These are phyloP conservation scores for Hydrozoanthus gracilis DNA, from an alignment of 92 coral and sea anemone genomes.

Conservation along the genomic window DNA sequence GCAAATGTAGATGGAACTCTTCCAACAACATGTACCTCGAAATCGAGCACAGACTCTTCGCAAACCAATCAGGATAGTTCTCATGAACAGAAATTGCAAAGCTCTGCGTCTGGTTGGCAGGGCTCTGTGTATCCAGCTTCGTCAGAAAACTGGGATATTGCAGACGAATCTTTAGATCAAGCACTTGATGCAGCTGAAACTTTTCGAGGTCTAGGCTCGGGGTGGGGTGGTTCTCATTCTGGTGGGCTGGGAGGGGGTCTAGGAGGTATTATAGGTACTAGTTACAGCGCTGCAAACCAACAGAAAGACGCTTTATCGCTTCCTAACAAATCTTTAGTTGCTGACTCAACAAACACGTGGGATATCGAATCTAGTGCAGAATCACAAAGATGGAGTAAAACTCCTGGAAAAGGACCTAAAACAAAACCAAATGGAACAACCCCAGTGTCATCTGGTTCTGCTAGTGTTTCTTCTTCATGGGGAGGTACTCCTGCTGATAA, in stretches of 20 bases:
- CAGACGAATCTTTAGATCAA: conserved; percentile 83
- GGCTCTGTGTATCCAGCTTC: conserved; percentile 49
- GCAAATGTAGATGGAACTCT: conserved; percentile 48
- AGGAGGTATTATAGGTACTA: conserved; percentile 84
- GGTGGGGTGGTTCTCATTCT: conserved; percentile 82
- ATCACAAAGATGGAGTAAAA: conserved; percentile 82
- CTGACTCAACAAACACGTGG: conserved; percentile 57
- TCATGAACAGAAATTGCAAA: conserved; percentile 59
- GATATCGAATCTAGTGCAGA: conserved; percentile 41
- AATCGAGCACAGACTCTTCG: conserved; percentile 47
- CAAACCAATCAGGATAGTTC: conserved; percentile 46
- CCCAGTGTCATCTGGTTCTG: conserved; percentile 34
- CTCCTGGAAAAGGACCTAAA: conserved; percentile 92
- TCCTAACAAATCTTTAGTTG: conserved; percentile 47
- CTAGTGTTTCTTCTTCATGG: conserved; percentile 71
- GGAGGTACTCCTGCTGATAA: conserved; percentile 93
- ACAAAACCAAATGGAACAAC: conserved; percentile 57
- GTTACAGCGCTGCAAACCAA: conserved; percentile 58
- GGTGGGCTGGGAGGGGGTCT: conserved; percentile 92
- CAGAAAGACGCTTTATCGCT: conserved; percentile 38
- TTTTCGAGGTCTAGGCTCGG: conserved; percentile 66
- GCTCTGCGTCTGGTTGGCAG: conserved; percentile 52
- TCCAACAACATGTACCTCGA: conserved; percentile 36
- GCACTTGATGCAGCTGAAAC: conserved; percentile 91
- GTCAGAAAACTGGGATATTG: conserved; percentile 81